Evolutionary conservation across 2,797 vertebrate genomes (phyloP).

Genomic region (Schizopygopsis malacanthus): DNA sequence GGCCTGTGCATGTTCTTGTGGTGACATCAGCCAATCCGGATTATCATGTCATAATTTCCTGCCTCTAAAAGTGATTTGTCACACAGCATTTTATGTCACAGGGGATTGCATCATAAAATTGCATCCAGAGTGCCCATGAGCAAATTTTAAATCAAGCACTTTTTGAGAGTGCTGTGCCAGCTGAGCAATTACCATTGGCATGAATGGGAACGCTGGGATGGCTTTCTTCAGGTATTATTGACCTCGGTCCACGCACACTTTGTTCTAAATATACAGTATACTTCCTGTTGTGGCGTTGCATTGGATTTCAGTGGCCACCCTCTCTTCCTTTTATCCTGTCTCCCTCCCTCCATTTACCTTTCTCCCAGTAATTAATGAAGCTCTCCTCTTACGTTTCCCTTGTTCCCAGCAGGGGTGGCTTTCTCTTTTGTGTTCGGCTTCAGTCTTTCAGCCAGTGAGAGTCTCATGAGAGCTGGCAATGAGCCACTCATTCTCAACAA

Average conservation of each 20-base stretch:
- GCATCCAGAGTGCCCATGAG: not conserved
- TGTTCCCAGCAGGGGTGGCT: constrained; percentile 48
- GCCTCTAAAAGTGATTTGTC: not conserved
- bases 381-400: constrained; percentile 44
- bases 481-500: constrained; percentile 52
- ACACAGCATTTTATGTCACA: not conserved
- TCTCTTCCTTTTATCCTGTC: not conserved
- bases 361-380: constrained; percentile 54
- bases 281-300: not conserved
- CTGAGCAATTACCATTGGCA: not conserved
- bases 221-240: not conserved
- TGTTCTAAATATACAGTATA: constrained; percentile 47
- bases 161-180: not conserved
- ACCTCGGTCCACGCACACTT: constrained; percentile 30
- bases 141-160: not conserved
- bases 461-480: constrained; percentile 55
- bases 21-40: not conserved
- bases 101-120: not conserved
- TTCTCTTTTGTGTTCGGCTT: constrained; percentile 48
- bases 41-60: not conserved
- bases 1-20: not conserved
- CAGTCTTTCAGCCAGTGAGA: constrained; percentile 40
- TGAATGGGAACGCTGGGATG: not conserved
- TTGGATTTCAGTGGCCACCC: constrained; percentile 27
- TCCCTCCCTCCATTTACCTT: constrained; percentile 32